phyloP scores from a whole-genome alignment of 2,888 invertebrate species.

The Entomobrya proxima region DNA sequence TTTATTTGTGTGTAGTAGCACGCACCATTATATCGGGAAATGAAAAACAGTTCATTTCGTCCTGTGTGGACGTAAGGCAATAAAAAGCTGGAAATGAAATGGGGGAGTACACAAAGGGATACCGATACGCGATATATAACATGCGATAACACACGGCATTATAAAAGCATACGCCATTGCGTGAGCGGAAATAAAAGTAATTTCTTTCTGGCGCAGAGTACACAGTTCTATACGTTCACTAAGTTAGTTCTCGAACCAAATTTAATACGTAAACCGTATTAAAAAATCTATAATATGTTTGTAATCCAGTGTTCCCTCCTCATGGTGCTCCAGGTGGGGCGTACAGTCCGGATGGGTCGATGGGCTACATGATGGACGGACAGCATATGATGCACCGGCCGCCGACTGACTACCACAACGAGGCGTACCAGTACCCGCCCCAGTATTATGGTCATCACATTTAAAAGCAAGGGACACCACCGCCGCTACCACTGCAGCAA shows the following conservation, averaged over 20 bases:
- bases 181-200: conserved; percentile 64
- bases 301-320: conserved; percentile 88
- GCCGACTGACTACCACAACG: conserved; percentile 94
- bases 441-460: conserved; percentile 97
- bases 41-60: background rate
- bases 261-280: conserved; percentile 12
- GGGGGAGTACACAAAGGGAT: conserved; percentile 26
- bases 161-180: conserved; percentile 35
- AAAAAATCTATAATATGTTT: conserved; percentile 17
- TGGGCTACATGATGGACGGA: conserved; percentile 97
- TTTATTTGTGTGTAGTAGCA: background rate
- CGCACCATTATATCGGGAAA: conserved; percentile 13
- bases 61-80: conserved; percentile 3
- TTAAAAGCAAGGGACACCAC: conserved; percentile 77
- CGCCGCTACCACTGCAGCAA: background rate
- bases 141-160: background rate
- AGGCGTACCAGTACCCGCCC: conserved; percentile 90
- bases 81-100: conserved; percentile 46
- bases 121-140: background rate
- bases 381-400: conserved; percentile 98
- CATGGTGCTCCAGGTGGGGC: conserved; percentile 94
- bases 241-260: no score
- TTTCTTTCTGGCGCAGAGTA: conserved; percentile 19
- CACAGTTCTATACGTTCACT: background rate
- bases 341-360: conserved; percentile 96